Evolutionary conservation across 2,797 vertebrate genomes (phyloP), one percentile per base, ranked within the genome.

Genomic region (Cirrhinus molitorella): DNA sequence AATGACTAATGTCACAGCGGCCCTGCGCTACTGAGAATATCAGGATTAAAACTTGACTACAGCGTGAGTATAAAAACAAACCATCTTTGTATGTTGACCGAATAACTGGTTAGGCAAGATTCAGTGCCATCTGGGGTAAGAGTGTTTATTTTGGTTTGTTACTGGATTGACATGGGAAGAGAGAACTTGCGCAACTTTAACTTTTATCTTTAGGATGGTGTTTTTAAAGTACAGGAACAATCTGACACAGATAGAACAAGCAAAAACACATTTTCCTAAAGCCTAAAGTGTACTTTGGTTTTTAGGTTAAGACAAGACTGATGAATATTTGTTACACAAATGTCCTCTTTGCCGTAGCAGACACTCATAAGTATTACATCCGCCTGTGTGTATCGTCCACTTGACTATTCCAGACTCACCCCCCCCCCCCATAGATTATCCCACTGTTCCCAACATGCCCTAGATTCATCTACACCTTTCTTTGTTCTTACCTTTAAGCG

Each of bases 401-500:
- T 53, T 77, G 23, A 17, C 23, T 45, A 11, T 23, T 81, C 19
- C 40, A 16, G 40, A 80, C 57, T 43, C n/a, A 25, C 31, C 21
- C 19, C 25, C n/a, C 25, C n/a, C n/a, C 28, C 23, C 67, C 19
- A 28, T 9, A 34, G 7, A 53, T 2, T 57, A 14, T 76, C 10
- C 51, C 25, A 28, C 19, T 43, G 19, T 47, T 47, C 23, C n/a
- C 25, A 67, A n/a, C 6, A 47, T 23, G 47, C 13, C 28, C 6
- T n/a, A n/a, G 40, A 81, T 43, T 17, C 19, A 37, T 59, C 23
- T 31, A 16, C 0, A 9, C 16, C 21, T 51, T 11, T 67, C 37
- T 34, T 63, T 31, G 23, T 23, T 80, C 87, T 90, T 91, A 99
- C 98, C 97, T 98, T 98, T 80, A 99, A 94, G 81, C 97, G 95